These are phyloP conservation scores for Orestias chungarensis DNA, from an alignment of 2,797 vertebrate genomes.

Conservation along the genomic window DNA sequence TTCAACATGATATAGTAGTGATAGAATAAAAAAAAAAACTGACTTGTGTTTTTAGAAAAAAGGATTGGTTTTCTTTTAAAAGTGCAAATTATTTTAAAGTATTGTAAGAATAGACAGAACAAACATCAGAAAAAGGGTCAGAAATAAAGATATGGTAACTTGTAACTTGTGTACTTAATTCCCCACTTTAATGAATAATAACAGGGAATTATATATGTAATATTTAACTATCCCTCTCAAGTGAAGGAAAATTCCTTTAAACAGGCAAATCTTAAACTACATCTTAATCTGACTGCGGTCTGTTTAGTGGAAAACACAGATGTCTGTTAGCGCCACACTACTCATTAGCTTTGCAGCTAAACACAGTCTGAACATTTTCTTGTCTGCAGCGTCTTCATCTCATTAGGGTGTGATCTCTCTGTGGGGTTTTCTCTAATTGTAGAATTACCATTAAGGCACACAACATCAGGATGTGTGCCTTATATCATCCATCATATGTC, in stretches of 20 bases:
- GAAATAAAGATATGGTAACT: too few relatives aligned
- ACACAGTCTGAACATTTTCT: background rate
- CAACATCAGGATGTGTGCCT: slow-evolving; percentile 2
- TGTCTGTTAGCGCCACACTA: background rate
- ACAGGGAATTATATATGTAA: background rate
- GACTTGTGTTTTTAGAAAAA: too few relatives aligned
- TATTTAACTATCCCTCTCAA: background rate
- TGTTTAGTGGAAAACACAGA: background rate
- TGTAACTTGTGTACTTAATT: background rate
- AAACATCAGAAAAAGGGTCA: too few relatives aligned
- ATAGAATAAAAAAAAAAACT: too few relatives aligned
- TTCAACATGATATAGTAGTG: too few relatives aligned
- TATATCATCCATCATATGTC: slow-evolving; percentile 1
- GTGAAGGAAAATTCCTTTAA: too few relatives aligned
- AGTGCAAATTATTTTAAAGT: too few relatives aligned
- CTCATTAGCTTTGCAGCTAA: background rate
- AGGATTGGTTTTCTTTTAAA: too few relatives aligned
- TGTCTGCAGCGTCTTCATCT: slow-evolving; percentile 1
- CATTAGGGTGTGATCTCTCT: background rate
- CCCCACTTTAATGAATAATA: background rate
- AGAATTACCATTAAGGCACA: background rate
- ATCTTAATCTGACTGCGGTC: background rate
- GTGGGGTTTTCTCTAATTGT: slow-evolving; percentile 6
- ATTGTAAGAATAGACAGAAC: too few relatives aligned
- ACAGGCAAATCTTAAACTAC: background rate